A percentile compares a stretch with the other conserved stretches of the same genome.
Conservation (phyloP, 2,113 vertebrate genomes). For the Dromas ardeola region DNA sequence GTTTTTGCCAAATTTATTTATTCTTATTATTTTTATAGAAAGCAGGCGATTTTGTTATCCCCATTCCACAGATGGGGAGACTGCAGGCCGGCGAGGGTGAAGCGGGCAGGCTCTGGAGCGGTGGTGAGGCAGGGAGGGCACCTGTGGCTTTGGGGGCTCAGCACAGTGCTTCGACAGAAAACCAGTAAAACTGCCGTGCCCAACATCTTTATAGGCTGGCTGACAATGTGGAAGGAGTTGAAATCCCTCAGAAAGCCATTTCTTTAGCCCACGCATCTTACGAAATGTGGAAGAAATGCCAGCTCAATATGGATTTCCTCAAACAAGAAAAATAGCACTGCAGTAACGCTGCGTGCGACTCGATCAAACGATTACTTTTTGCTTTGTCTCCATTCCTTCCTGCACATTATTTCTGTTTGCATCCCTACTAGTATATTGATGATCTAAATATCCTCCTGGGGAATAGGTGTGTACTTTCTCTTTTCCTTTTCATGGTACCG, state of each 20-base stretch:
- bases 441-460: neutral
- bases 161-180: neutral
- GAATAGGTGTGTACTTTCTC: neutral
- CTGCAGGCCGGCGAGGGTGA: neutral
- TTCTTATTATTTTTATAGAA: neutral
- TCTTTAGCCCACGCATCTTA: neutral
- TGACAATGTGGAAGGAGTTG: neutral
- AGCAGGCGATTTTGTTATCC: neutral
- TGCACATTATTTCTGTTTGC: neutral
- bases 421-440: fast-evolving
- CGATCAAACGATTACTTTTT: fast-evolving
- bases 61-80: neutral
- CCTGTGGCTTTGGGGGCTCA: neutral
- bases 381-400: neutral
- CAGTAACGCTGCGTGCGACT: neutral
- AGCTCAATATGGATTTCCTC: neutral
- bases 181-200: neutral
- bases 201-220: neutral
- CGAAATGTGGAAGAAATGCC: neutral
- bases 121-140: neutral
- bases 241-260: neutral
- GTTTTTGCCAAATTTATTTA: neutral
- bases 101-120: fast-evolving
- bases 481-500: neutral
- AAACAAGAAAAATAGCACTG: neutral